These are phyloP conservation scores for Anomalospiza imberbis DNA, from an alignment of 2,797 vertebrate species.

Conservation along the genomic window DNA sequence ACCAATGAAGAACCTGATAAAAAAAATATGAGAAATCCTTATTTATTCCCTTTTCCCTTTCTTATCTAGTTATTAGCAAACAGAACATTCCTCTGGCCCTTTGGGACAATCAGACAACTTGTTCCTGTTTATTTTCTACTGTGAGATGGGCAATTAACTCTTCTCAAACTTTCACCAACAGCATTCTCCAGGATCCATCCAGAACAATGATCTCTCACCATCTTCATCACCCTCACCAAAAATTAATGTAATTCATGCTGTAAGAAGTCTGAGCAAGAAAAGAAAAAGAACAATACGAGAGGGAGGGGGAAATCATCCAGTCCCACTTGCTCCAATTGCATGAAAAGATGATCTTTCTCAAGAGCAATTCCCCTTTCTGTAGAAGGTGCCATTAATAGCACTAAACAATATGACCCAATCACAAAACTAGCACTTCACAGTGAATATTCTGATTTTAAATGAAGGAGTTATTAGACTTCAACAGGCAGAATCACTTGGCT, in stretches of 20 bases:
- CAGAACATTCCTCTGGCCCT: background rate
- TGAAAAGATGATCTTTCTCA: background rate
- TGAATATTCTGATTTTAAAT: constrained; percentile 45
- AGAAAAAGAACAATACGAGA: background rate
- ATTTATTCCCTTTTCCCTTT: background rate
- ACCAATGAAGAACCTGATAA: background rate
- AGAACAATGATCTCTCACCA: background rate
- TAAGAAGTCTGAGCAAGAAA: background rate
- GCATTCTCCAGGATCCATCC: background rate
- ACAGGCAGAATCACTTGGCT: constrained; percentile 34
- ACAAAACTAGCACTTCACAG: background rate
- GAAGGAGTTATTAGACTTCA: constrained; percentile 51
- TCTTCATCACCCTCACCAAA: background rate
- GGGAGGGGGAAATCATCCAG: background rate
- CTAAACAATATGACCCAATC: constrained; percentile 18
- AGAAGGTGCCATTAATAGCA: background rate
- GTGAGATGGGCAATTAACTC: background rate
- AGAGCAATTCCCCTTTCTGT: background rate
- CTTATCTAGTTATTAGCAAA: background rate
- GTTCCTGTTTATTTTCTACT: background rate
- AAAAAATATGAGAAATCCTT: background rate
- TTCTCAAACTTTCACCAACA: background rate
- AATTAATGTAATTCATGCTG: background rate
- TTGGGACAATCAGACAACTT: background rate
- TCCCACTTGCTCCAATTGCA: background rate